Evolutionary conservation across 1,140 invertebrate genomes (phyloP).

Genomic region (Vollenhovia emeryi): DNA sequence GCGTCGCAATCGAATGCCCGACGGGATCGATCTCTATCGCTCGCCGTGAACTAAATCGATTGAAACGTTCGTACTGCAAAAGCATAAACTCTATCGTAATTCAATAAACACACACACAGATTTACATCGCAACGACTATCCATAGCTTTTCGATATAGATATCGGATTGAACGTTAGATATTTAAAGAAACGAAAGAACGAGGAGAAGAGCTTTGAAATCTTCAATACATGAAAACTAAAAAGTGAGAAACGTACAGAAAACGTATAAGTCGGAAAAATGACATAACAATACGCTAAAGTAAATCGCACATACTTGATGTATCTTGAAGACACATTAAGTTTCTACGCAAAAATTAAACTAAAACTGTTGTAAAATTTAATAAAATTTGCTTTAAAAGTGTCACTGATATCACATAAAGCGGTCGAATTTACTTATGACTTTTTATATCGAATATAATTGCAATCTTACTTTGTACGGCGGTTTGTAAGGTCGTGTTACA

Average conservation of each 20-base stretch:
- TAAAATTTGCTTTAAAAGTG: too few species aligned
- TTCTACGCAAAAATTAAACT: background rate
- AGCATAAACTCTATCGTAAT: background rate
- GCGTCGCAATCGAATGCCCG: conserved; percentile 26
- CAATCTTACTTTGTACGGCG: background rate
- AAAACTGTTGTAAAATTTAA: background rate
- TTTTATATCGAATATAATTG: background rate
- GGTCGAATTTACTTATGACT: too few species aligned
- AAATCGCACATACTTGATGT: background rate
- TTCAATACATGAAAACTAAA: background rate
- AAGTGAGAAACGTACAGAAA: background rate
- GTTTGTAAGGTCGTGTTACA: background rate
- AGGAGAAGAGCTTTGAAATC: background rate
- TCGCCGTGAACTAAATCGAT: conserved; percentile 30
- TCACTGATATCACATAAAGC: too few species aligned
- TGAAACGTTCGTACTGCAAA: background rate
- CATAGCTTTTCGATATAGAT: background rate
- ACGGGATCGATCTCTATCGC: conserved; percentile 22
- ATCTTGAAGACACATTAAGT: background rate
- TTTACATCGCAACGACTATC: background rate
- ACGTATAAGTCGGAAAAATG: background rate
- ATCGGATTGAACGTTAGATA: too few species aligned
- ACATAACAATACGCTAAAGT: background rate
- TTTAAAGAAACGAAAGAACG: background rate
- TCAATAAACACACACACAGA: background rate